Conservation (phyloP, 2,888 invertebrate genomes). For the Yponomeuta evonymella region DNA sequence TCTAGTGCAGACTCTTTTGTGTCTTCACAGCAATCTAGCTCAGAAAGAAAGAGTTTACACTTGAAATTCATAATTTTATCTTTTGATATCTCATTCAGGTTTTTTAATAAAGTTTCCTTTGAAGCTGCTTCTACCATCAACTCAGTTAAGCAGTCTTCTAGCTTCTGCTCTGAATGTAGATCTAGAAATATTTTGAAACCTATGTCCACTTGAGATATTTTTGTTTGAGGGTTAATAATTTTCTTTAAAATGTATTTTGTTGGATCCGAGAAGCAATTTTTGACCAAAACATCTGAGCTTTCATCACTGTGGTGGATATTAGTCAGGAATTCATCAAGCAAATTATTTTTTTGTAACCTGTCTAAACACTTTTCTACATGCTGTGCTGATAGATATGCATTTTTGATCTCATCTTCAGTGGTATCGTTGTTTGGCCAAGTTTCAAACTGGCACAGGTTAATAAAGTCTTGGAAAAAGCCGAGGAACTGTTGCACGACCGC, state of each 20-base stretch:
- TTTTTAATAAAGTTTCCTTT: conserved; percentile 46
- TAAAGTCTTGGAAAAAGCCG: conserved; percentile 70
- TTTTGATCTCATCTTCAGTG: conserved; percentile 59
- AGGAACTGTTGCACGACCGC: conserved; percentile 63
- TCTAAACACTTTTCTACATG: conserved; percentile 73
- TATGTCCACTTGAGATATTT: conserved; percentile 42
- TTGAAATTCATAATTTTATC: conserved; percentile 46
- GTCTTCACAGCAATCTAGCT: conserved; percentile 34
- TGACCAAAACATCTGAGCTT: conserved; percentile 34
- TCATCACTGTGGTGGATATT: conserved; percentile 36
- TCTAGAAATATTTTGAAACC: conserved; percentile 49
- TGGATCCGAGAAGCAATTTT: conserved; percentile 51
- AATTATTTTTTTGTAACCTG: conserved; percentile 55
- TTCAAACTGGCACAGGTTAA: conserved; percentile 64
- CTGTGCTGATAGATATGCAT: conserved; percentile 67
- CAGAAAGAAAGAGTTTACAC: conserved; percentile 43
- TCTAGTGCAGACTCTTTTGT: conserved; percentile 31
- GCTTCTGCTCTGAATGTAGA: conserved; percentile 44
- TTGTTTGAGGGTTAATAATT: conserved; percentile 48
- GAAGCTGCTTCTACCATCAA: conserved; percentile 60
- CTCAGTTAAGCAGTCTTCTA: conserved; percentile 48
- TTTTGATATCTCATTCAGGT: conserved; percentile 41
- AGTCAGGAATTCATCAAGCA: conserved; percentile 58
- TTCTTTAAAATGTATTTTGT: conserved; percentile 56
- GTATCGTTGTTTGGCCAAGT: conserved; percentile 63